Evolutionary conservation across 2,888 invertebrate genomes (phyloP), one percentile per base, ranked within the genome.

Genomic region (Dryadula phaetusa): DNA sequence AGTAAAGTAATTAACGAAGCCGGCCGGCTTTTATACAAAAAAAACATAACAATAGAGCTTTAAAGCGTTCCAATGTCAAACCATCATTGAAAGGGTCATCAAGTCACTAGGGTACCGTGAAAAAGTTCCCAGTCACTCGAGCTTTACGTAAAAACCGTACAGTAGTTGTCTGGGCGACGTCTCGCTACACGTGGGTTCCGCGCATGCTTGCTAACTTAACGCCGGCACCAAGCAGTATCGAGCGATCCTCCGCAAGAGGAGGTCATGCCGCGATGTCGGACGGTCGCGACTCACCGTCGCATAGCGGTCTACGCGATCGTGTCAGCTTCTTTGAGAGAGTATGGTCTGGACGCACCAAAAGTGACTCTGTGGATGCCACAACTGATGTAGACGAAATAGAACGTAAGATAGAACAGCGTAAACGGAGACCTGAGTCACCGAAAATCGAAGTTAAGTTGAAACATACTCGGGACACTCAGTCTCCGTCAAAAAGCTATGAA

Each of bases 251-350:
- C 87, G 82, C 75, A 76, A 78, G 74, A 85, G 81, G 83, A 88
- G 91, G 92, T 90, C 90, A 92, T 92, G 91, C 82, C 84, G 90
- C 86, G 76, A 91, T 91, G 92, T 88, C 92, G 74, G 90, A 92
- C 90, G 91, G 83, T 68, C 90, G 92, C 90, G 92, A 90, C 81
- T 88, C 88, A 77, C 89, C 92, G 90, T 85, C 92, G 89, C 88
- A 88, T 77, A 79, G 87, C 86, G 81, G 95, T 76, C 93, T 97
- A 70, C 94, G 94, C 72, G 95, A 96, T 79, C 95, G 96, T 77
- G 96, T 97, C 76, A 95, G 94, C 75, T 96, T 96, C 84, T 97
- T 96, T 87, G 97, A 97, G 85, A 95, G 95, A 90, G 94, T 96
- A 73, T 96, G 96, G 95, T 93, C 94, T 70, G 94, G 95, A 25